These are phyloP conservation scores for Heliconius eleuchia DNA, from an alignment of 1,140 invertebrate species.

Conservation along the genomic window DNA sequence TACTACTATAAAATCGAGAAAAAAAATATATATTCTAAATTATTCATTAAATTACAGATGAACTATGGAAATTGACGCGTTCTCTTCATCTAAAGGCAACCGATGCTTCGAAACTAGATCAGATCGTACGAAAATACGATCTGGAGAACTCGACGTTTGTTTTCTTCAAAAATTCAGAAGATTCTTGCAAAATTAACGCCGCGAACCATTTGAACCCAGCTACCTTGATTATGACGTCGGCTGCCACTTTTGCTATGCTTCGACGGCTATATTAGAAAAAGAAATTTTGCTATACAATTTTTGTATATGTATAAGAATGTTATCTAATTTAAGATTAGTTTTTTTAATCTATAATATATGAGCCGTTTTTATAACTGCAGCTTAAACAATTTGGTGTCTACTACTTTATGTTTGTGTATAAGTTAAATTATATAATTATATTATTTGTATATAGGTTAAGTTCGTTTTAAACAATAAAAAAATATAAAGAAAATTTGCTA, in stretches of 20 bases:
- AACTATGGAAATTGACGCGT: constrained; percentile 70
- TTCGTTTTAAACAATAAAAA: too few species aligned
- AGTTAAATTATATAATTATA: too few species aligned
- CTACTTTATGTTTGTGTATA: too few species aligned
- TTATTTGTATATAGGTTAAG: too few species aligned
- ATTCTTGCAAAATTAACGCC: constrained; percentile 56
- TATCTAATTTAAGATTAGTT: background rate
- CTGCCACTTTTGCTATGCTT: constrained; percentile 55
- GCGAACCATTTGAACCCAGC: constrained; percentile 50
- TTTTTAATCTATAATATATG: background rate
- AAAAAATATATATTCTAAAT: constrained; percentile 7
- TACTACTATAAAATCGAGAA: background rate
- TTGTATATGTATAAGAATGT: background rate
- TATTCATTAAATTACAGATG: constrained; percentile 54
- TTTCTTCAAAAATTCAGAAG: constrained; percentile 69
- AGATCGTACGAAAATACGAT: constrained; percentile 59
- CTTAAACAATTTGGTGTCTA: too few species aligned
- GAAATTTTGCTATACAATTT: background rate
- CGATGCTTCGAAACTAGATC: constrained; percentile 55
- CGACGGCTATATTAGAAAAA: constrained; percentile 49
- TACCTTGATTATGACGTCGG: constrained; percentile 54
- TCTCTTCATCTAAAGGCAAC: constrained; percentile 62
- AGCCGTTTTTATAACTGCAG: too few species aligned
- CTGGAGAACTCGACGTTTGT: constrained; percentile 57
- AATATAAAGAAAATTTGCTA: too few species aligned